Conservation (phyloP, 2,113 vertebrate species). For the Peromyscus californicus region DNA sequence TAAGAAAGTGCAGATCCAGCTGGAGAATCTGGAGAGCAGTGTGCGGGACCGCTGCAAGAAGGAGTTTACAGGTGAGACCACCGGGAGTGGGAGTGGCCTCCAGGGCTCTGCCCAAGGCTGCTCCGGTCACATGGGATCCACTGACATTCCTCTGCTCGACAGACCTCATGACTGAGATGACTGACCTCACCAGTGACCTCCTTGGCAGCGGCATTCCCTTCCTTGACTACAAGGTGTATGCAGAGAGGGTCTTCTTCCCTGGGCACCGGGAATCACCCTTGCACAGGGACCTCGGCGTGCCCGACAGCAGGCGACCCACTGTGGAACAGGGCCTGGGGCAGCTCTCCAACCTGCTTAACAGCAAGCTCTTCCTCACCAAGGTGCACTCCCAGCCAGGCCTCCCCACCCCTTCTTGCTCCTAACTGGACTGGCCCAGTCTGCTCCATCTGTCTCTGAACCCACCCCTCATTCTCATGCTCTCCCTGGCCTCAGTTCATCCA, state of each 20-base stretch:
- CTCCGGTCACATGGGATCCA: neutral
- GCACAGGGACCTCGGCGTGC: conserved; percentile 95
- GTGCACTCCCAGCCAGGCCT: conserved; percentile 79
- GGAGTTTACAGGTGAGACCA: conserved; percentile 95
- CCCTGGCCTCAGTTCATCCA: conserved; percentile 93
- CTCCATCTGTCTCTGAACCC: neutral
- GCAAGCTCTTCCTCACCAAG: conserved; percentile 99
- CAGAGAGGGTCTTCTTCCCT: conserved; percentile 98
- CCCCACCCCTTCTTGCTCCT: neutral
- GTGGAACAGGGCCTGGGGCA: conserved; percentile 98
- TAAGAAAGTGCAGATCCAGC: conserved; percentile 99
- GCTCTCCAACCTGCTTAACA: conserved; percentile 98
- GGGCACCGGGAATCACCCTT: conserved; percentile 96
- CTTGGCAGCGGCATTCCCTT: conserved; percentile 98
- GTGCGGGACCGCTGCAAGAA: conserved; percentile 99
- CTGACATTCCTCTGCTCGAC: conserved; percentile 50
- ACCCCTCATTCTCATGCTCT: accelerated
- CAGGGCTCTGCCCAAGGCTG: neutral
- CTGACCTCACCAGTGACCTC: conserved; percentile 98
- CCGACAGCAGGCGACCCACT: conserved; percentile 95
- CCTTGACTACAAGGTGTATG: conserved; percentile 97
- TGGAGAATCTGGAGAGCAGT: conserved; percentile 98
- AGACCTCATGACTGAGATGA: conserved; percentile 99
- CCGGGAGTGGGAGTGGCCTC: neutral
- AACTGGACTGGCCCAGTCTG: neutral